Evolutionary conservation across 92 coral and sea anemone species (phyloP).

Genomic region (Heliopora coerulea): DNA sequence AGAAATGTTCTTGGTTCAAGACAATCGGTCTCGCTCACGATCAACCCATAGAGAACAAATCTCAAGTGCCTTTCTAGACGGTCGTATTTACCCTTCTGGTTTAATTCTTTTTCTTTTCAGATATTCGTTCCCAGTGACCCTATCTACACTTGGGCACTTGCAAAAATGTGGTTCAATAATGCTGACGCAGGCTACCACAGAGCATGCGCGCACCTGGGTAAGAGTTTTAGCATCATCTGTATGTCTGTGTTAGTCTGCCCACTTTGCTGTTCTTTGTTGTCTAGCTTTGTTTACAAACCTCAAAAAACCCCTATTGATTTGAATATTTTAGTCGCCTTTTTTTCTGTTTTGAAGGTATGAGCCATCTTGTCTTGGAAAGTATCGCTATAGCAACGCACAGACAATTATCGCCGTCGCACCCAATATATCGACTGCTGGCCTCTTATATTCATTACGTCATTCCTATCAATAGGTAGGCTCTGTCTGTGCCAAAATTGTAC

Average conservation of each 20-base stretch:
- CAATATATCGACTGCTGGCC: conserved; percentile 88
- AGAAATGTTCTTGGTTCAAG: too few species aligned
- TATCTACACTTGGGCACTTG: conserved; percentile 94
- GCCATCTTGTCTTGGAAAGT: conserved; percentile 78
- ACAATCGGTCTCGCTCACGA: too few species aligned
- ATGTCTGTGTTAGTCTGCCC: too few species aligned
- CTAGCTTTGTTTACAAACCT: too few species aligned
- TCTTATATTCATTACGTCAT: conserved; percentile 83
- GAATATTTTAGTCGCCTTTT: not conserved
- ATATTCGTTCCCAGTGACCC: conserved; percentile 96
- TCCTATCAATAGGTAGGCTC: conserved; percentile 79
- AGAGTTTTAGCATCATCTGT: not conserved
- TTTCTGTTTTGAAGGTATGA: conserved; percentile 58
- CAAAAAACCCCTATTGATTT: not conserved
- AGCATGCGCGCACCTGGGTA: conserved; percentile 87
- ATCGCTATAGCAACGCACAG: conserved; percentile 92
- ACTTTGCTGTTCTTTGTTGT: too few species aligned
- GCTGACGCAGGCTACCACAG: conserved; percentile 97
- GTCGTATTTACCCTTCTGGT: too few species aligned
- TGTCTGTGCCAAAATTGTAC: too few species aligned
- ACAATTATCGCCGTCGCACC: conserved; percentile 97
- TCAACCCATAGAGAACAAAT: too few species aligned
- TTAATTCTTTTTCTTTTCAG: too few species aligned
- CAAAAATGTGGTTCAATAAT: conserved; percentile 98
- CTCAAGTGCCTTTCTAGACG: too few species aligned